These are phyloP conservation scores for Hydrochoerus hydrochaeris DNA, from an alignment of 2,113 vertebrate genomes.

Conservation along the genomic window DNA sequence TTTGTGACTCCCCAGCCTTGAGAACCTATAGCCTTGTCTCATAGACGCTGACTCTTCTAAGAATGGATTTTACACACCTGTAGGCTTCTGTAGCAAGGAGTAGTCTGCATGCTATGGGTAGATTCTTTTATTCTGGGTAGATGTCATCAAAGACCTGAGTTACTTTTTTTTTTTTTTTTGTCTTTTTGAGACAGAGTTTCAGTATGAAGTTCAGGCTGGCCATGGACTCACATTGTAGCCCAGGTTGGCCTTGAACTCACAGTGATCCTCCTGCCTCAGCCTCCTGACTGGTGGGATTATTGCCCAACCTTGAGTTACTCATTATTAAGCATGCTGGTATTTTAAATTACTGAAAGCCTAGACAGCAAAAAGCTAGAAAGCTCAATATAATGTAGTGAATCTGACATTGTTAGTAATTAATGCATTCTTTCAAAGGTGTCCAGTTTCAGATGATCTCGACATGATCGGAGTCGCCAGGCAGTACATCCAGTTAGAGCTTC, in stretches of 20 bases:
- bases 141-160: not conserved
- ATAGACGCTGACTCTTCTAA: not conserved
- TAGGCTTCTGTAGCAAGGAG: not conserved
- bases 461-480: slow-evolving; percentile 93
- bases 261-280: too few species aligned
- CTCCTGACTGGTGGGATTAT: too few species aligned
- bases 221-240: too few species aligned
- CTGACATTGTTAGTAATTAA: not conserved
- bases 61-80: not conserved
- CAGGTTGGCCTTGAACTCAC: too few species aligned
- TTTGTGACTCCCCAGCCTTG: not conserved
- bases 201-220: too few species aligned
- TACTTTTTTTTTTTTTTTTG: not conserved
- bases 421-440: slow-evolving; percentile 88
- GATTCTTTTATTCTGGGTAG: not conserved
- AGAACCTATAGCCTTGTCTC: not conserved
- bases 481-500: slow-evolving; percentile 92
- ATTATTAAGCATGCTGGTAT: not conserved
- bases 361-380: not conserved
- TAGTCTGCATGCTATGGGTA: too few species aligned
- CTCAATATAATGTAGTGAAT: too few species aligned
- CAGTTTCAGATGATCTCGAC: slow-evolving; percentile 93
- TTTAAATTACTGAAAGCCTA: not conserved
- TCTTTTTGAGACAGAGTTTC: too few species aligned
- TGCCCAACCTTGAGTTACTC: not conserved